Evolutionary conservation across 2,797 vertebrate genomes (phyloP).

Genomic region (Rhinichthys osculus): DNA sequence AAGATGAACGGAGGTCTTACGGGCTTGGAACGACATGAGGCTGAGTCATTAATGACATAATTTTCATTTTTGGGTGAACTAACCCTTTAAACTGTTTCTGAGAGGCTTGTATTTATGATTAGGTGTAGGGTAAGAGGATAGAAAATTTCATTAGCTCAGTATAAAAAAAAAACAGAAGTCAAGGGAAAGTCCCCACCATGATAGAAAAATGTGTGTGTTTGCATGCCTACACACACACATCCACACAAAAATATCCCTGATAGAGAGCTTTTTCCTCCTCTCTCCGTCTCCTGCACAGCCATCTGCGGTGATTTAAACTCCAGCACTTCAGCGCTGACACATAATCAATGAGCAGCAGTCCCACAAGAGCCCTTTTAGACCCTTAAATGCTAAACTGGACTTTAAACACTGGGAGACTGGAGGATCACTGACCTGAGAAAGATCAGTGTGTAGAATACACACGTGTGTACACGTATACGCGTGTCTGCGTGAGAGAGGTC

Average conservation of each 20-base stretch:
- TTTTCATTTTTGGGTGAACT: too few relatives aligned
- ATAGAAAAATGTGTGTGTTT: conserved; percentile 22
- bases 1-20: too few relatives aligned
- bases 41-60: too few relatives aligned
- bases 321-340: conserved; percentile 82
- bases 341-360: conserved; percentile 88
- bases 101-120: not conserved
- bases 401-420: conserved; percentile 84
- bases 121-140: not conserved
- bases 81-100: not conserved
- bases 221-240: conserved; percentile 22
- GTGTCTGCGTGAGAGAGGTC: not conserved
- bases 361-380: conserved; percentile 86
- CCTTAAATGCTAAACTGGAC: conserved; percentile 91
- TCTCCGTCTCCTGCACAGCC: conserved; percentile 28
- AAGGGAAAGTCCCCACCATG: conserved; percentile 1
- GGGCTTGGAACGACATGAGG: too few relatives aligned
- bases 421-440: conserved; percentile 82
- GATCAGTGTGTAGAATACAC: conserved; percentile 36
- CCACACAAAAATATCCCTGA: conserved; percentile 40
- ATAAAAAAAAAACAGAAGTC: conserved; percentile 1
- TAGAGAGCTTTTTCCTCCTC: conserved; percentile 49
- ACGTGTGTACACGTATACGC: not conserved
- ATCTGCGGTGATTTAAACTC: conserved; percentile 79
- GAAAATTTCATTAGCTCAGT: not conserved